phyloP scores from a whole-genome alignment of 2,797 vertebrate species.

The Phylloscopus collybita region DNA sequence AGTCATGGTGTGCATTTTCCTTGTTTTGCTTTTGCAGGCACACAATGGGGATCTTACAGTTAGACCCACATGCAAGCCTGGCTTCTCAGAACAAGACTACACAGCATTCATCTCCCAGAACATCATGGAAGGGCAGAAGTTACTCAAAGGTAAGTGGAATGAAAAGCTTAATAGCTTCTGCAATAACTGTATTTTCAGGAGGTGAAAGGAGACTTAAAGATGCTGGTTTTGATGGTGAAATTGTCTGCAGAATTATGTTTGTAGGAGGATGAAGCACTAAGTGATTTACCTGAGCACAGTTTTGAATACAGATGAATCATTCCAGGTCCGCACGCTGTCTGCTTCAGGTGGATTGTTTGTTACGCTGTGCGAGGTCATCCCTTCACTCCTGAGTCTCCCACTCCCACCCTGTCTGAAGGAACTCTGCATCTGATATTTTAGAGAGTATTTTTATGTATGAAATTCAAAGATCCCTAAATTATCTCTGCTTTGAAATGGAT shows the following conservation, averaged over 20 bases:
- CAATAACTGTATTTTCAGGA: neutral
- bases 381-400: conserved; percentile 38
- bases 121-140: conserved; percentile 85
- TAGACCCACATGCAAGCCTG: conserved; percentile 85
- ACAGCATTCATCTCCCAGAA: conserved; percentile 86
- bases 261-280: conserved; percentile 11
- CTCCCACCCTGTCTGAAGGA: conserved; percentile 55
- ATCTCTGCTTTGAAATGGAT: conserved; percentile 69
- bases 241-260: conserved; percentile 31
- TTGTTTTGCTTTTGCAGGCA: conserved; percentile 63
- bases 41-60: conserved; percentile 83
- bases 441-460: conserved; percentile 66
- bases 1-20: neutral
- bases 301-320: conserved; percentile 50
- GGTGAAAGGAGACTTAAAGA: conserved; percentile 44
- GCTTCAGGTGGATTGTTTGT: conserved; percentile 46
- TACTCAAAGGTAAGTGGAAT: conserved; percentile 89
- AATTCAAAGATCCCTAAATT: conserved; percentile 68
- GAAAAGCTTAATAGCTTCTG: conserved; percentile 42
- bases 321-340: neutral
- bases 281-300: neutral
- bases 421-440: conserved; percentile 35
- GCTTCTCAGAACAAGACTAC: conserved; percentile 93
- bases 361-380: conserved; percentile 8
- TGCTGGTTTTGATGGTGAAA: conserved; percentile 46